phyloP scores from a whole-genome alignment of 2,113 vertebrate species.

The Caretta caretta region DNA sequence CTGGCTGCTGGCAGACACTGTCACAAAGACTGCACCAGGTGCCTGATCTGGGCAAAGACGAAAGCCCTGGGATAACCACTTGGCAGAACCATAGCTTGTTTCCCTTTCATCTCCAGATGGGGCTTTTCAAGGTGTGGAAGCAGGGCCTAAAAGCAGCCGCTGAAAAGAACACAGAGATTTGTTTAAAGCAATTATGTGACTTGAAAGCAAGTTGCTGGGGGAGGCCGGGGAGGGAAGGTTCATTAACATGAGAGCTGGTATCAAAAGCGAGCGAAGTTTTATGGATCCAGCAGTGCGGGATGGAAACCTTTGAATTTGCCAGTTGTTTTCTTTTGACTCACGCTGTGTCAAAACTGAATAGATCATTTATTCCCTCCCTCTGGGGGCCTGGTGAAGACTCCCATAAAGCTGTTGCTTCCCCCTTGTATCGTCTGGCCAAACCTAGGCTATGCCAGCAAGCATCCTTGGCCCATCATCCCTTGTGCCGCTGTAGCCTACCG shows the following conservation, averaged over 20 bases:
- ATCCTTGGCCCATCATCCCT: neutral
- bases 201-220: neutral
- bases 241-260: neutral
- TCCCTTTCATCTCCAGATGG: conserved; percentile 17
- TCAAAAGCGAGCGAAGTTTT: neutral
- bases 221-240: neutral
- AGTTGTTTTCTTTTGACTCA: neutral
- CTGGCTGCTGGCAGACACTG: neutral
- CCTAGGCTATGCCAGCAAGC: neutral
- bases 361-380: neutral
- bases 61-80: neutral
- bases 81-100: neutral
- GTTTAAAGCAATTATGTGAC: neutral
- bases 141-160: neutral
- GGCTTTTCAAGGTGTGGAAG: neutral
- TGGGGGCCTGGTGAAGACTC: neutral
- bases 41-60: neutral
- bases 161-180: neutral
- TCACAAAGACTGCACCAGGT: neutral
- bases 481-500: neutral
- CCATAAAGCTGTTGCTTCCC: accelerated
- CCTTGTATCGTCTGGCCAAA: neutral
- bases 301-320: neutral
- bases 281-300: neutral
- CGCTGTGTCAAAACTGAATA: neutral